Evolutionary conservation across 53 echinoderm and acorn worm species (phyloP), one percentile per base, ranked within the genome.

Genomic region (Zoroaster sp.): DNA sequence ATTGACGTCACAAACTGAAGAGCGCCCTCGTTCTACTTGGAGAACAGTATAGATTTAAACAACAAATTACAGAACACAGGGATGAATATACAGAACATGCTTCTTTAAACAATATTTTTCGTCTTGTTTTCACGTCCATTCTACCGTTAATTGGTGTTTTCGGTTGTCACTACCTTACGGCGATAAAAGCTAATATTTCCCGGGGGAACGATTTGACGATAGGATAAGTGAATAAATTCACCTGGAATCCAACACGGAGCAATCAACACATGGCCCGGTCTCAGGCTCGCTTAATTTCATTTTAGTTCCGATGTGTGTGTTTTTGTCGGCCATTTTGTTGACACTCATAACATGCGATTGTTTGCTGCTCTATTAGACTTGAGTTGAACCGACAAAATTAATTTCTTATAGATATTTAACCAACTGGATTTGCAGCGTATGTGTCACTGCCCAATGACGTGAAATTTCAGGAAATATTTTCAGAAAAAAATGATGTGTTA

Each of bases 171-270:
- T 35, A 55, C 17, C 38, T 79, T 38, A 12, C 21, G 59, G 59
- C 37, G 79, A 34, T 31, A 12, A 79, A 45, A 55, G 79, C 55
- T 23, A 63, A 79, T 79, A 79, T 55, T 65, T 25, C 79, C 79
- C 79, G 36, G 21, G 33, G 47, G 49, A 30, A 45, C 8, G 49
- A 49, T 33, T 13, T 40, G 8, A 23, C 42, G 42, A n/a, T 20
- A 20, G 40, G 40, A 21, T 9, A 43, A 44, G n/a, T 7, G 13
- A 25, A 41, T 8, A 73, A 21, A 34, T 35, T 69, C 69, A 23
- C 8, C 13, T 12, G 25, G 66, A 66, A 66, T 18, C 2, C 36
- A n/a, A 25, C 32, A 34, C 42, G 76, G 23, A 32, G 17, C 31
- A 76, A 51, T 52, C 76, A 76, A 32, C 49, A 76, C 52, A 32